These are phyloP conservation scores for Eupithecia subfuscata DNA, from an alignment of 2,888 invertebrate species.

Conservation along the genomic window DNA sequence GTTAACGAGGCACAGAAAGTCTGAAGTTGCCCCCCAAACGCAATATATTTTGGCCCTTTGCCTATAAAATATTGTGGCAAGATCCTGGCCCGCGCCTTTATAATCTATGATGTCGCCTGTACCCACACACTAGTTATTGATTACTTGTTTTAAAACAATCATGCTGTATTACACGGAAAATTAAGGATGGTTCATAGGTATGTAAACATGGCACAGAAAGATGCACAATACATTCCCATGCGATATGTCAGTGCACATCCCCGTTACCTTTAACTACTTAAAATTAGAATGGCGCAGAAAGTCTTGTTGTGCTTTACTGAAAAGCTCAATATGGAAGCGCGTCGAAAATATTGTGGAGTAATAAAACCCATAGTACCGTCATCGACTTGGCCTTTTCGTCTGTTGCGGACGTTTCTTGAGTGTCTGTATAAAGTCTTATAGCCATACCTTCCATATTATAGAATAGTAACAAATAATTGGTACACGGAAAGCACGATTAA, in stretches of 20 bases:
- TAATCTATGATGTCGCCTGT: conserved; percentile 45
- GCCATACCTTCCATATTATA: not conserved
- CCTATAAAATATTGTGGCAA: conserved; percentile 86
- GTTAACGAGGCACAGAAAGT: conserved; percentile 65
- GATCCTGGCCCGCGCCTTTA: conserved; percentile 67
- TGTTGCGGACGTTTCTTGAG: not conserved
- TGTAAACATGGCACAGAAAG: not conserved
- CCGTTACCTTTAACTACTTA: no score
- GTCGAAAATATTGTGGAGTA: not conserved
- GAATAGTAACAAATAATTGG: not conserved
- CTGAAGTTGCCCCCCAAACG: conserved; percentile 85
- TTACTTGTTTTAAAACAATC: not conserved
- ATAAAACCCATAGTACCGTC: not conserved
- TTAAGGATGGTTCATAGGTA: not conserved
- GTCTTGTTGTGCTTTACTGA: not conserved
- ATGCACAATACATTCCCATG: no score
- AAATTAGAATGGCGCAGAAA: not conserved
- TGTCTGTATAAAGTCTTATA: not conserved
- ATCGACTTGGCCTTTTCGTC: not conserved
- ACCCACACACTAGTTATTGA: conserved; percentile 17
- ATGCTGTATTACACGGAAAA: not conserved
- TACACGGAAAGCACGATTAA: not conserved
- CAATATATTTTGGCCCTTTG: conserved; percentile 89
- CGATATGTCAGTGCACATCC: no score
- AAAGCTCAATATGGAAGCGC: not conserved